Evolutionary conservation across 2,888 invertebrate genomes (phyloP), one percentile per base, ranked within the genome.

Genomic region (Diarsia rubi): DNA sequence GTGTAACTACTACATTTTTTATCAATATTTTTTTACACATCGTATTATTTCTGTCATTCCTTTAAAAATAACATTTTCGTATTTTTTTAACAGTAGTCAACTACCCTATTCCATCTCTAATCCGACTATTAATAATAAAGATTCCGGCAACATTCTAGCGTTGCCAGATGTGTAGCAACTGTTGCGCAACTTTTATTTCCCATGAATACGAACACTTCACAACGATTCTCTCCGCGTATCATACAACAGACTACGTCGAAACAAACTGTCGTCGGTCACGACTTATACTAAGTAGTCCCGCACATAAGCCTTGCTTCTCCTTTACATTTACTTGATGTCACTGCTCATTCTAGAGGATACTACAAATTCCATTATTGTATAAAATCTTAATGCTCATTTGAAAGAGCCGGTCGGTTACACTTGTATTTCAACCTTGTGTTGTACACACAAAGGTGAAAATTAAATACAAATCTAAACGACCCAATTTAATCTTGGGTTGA

Each of bases 251-350:
- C 14, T n/a, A 19, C 16, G 14, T 24, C 24, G 24, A 42, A 16
- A 12, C 31, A 42, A 47, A 37, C 3, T n/a, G 24, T 44, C 19
- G 24, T 44, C 19, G 5, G 21, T 21, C 19, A 3, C 37, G 16
- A 45, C 44, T 27, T 14, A 21, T 19, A 14, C 42, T 62, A n/a
- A 44, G 62, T 65, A 73, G 52, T 65, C 27, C 79, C 37, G 49
- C 60, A 63, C 66, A 19, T 47, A 49, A 74, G 81, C 63, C 75
- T 63, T 67, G 81, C 75, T 67, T 81, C 64, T 76, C 52, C 54
- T 42, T 74, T 81, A 73, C 11, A 64, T 31, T 57, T 44, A 63
- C 45, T 63, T 54, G 42, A 70, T 63, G 79, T 70, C 62, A 62
- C 52, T 37, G 47, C 1, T 24, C 24, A 45, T 14, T n/a, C 37